phyloP scores from a whole-genome alignment of 2,797 vertebrate species.

The Rhynchonycteris naso region DNA sequence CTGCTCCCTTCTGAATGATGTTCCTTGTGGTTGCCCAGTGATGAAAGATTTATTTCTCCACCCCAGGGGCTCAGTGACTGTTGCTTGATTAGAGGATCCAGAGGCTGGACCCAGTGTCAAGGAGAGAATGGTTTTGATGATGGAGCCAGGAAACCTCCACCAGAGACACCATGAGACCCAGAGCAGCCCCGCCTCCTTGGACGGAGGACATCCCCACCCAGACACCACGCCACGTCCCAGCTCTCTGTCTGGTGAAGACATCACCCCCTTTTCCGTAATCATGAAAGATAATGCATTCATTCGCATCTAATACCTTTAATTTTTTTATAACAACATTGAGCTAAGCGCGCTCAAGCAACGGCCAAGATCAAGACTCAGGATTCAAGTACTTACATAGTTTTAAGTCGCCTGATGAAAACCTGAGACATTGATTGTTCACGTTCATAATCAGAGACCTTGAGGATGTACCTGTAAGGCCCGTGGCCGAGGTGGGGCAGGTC shows the following conservation, averaged over 20 bases:
- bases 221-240: neutral
- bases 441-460: neutral
- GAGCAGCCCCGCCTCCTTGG: neutral
- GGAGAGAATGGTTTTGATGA: neutral
- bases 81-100: neutral
- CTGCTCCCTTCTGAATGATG: rapidly evolving
- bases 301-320: neutral
- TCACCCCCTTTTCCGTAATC: neutral
- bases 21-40: neutral
- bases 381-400: neutral
- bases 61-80: too few species aligned
- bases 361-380: neutral
- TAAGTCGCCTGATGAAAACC: neutral
- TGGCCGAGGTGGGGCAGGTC: too few species aligned
- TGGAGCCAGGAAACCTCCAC: neutral
- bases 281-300: neutral
- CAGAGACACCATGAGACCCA: neutral
- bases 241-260: neutral
- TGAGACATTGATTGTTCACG: neutral
- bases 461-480: too few species aligned
- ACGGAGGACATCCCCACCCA: neutral
- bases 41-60: too few species aligned
- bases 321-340: neutral
- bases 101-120: neutral
- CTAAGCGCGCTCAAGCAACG: neutral